phyloP scores from a whole-genome alignment of 2,888 invertebrate genomes.

The Stramonita haemastoma region DNA sequence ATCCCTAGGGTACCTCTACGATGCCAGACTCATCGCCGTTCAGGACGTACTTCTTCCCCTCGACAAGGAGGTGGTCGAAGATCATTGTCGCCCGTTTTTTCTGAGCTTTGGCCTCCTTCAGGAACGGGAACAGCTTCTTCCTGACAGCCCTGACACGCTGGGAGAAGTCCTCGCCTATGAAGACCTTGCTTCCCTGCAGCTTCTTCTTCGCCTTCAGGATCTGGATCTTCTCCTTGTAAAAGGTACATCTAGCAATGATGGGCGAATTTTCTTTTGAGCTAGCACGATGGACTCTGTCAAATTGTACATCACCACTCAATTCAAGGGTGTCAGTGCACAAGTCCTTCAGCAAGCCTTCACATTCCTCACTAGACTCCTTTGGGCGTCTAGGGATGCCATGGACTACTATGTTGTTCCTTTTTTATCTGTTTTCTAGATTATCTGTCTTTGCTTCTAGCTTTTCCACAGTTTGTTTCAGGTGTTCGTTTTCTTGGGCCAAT shows the following conservation, averaged over 20 bases:
- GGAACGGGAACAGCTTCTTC: background rate
- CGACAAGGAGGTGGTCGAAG: constrained; percentile 12
- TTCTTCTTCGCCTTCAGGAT: background rate
- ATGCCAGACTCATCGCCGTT: background rate
- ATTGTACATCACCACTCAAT: background rate
- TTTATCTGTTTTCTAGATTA: background rate
- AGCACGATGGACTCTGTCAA: background rate
- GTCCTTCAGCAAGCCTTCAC: background rate
- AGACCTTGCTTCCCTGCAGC: background rate
- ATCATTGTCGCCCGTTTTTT: background rate
- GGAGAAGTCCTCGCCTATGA: constrained; percentile 16
- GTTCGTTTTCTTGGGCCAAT: no score
- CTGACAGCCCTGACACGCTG: background rate
- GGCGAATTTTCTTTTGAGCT: constrained; percentile 3
- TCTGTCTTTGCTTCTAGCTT: background rate
- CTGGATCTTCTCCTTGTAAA: background rate
- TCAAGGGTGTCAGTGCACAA: background rate
- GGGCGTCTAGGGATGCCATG: background rate
- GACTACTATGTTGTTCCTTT: background rate
- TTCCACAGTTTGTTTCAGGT: no score
- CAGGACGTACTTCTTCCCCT: background rate
- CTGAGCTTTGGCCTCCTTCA: background rate
- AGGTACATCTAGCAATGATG: background rate
- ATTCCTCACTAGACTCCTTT: background rate
- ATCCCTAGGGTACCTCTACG: background rate